Conservation (phyloP, 2,797 vertebrate genomes). For the Psittacula derbiana region DNA sequence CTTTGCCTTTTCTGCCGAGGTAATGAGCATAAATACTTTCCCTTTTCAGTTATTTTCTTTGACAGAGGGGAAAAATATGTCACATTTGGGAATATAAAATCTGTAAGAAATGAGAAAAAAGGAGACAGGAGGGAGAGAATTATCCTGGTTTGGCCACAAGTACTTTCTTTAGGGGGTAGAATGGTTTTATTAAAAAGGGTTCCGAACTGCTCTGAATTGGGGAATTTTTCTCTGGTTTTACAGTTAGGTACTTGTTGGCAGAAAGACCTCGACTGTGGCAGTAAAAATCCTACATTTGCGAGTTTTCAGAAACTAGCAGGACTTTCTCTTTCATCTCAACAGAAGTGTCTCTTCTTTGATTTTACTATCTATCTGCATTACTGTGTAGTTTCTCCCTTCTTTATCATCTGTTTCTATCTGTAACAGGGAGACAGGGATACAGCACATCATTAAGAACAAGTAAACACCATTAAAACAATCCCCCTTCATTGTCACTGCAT, state of each 20-base stretch:
- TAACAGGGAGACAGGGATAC: background rate
- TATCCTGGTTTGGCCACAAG: background rate
- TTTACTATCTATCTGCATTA: slow-evolving; percentile 19
- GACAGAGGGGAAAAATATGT: background rate
- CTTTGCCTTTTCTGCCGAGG: background rate
- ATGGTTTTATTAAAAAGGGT: background rate
- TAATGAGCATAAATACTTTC: background rate
- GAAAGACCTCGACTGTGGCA: background rate
- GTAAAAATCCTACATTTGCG: background rate
- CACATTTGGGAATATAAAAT: background rate
- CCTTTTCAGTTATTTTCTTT: background rate
- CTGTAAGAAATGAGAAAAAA: background rate
- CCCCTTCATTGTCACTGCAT: background rate
- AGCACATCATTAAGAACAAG: slow-evolving; percentile 26
- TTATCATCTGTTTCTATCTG: background rate
- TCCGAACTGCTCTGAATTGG: background rate
- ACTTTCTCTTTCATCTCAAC: slow-evolving; percentile 31
- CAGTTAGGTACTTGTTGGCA: background rate
- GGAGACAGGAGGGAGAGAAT: background rate
- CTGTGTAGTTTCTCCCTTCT: background rate
- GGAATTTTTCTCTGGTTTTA: background rate
- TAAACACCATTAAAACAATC: slow-evolving; percentile 13
- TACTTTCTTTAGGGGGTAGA: background rate
- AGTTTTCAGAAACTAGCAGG: background rate
- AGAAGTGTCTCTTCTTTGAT: slow-evolving; percentile 23